Evolutionary conservation across 2,888 invertebrate genomes (phyloP).

Genomic region (Fragum fragum): DNA sequence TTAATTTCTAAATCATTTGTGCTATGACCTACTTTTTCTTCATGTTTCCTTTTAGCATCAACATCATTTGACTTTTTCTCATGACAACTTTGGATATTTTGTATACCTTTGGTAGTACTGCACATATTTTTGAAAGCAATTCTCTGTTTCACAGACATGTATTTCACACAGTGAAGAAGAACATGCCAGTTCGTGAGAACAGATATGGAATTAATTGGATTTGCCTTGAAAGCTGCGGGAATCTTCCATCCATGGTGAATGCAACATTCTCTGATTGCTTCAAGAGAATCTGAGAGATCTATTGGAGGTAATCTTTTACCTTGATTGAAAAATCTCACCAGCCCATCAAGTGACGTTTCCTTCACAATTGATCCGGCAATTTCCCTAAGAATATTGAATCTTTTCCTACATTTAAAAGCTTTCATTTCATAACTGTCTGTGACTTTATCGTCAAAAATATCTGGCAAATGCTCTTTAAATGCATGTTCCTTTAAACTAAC

Average conservation of each 20-base stretch:
- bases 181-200: constrained; percentile 8
- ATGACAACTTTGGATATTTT: neutral
- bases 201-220: constrained; percentile 1
- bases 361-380: neutral
- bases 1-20: too few relatives aligned
- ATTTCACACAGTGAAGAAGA: neutral
- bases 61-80: neutral
- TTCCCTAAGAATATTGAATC: neutral
- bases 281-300: neutral
- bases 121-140: neutral
- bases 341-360: neutral
- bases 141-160: neutral
- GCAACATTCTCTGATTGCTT: neutral
- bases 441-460: neutral
- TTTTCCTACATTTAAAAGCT: neutral
- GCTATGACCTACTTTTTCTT: too few relatives aligned
- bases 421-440: neutral
- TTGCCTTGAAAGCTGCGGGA: neutral
- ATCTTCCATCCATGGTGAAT: neutral
- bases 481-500: constrained; percentile 6
- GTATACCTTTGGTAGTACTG: neutral
- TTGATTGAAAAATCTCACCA: constrained; percentile 6
- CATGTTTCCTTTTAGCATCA: neutral
- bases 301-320: neutral
- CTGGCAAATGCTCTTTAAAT: constrained; percentile 1